A percentile compares a stretch with the other conserved stretches of the same genome.
Conservation (phyloP, 2,797 vertebrate genomes). For the Smutsia gigantea region DNA sequence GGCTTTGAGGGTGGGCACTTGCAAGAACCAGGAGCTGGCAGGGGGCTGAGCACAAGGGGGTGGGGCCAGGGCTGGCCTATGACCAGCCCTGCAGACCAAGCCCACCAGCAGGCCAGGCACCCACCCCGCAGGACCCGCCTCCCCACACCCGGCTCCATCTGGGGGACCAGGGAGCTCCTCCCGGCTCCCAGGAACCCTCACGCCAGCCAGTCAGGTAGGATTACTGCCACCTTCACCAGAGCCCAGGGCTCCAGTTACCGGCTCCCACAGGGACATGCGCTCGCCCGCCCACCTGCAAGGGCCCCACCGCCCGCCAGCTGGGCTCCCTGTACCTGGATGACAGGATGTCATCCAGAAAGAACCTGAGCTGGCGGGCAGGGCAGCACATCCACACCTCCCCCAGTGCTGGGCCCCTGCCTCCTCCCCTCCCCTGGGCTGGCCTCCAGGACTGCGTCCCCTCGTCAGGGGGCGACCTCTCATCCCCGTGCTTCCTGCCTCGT, state of each 20-base stretch:
- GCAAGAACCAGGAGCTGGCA: background rate
- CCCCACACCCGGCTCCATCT: background rate
- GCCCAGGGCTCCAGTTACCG: conserved; percentile 71
- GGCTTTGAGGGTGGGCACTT: rapidly evolving
- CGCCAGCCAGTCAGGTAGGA: conserved; percentile 55
- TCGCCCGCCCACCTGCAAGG: background rate
- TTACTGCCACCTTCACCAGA: conserved; percentile 48
- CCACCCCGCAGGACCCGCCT: background rate
- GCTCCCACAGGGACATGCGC: background rate
- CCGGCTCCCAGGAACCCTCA: conserved; percentile 64
- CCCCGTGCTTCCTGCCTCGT: rapidly evolving
- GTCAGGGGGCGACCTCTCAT: rapidly evolving
- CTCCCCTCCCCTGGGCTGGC: background rate
- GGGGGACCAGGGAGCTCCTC: background rate
- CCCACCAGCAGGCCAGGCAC: rapidly evolving
- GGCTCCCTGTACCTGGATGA: conserved; percentile 56
- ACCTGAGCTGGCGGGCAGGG: conserved; percentile 50
- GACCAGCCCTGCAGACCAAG: background rate
- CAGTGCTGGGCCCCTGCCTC: background rate
- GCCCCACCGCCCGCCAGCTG: conserved; percentile 74
- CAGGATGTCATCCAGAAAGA: conserved; percentile 50
- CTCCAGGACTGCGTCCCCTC: background rate
- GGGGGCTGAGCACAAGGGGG: rapidly evolving
- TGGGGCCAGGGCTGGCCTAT: background rate
- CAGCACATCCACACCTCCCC: background rate